These are phyloP conservation scores for Gopherus evgoodei DNA, from an alignment of 2,113 vertebrate species.

Conservation along the genomic window DNA sequence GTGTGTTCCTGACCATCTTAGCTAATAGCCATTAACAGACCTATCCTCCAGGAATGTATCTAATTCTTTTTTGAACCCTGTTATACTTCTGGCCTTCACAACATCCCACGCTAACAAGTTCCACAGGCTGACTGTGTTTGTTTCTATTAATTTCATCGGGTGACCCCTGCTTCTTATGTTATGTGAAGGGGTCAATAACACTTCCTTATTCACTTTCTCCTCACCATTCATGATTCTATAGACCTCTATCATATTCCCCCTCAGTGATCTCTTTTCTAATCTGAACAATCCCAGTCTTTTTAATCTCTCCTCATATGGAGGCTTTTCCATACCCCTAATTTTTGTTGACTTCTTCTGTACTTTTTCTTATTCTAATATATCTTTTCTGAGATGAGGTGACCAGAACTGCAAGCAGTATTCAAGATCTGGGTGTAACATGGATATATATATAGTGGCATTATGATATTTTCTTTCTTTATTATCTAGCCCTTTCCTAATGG, in stretches of 20 bases:
- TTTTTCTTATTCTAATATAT: too few species aligned
- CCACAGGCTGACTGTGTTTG: background rate
- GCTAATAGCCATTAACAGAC: too few species aligned
- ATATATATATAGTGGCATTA: background rate
- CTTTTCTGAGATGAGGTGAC: too few species aligned
- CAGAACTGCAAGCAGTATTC: too few species aligned
- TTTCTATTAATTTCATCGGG: background rate
- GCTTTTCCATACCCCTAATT: background rate
- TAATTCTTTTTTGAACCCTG: background rate
- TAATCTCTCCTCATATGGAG: background rate
- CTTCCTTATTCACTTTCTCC: background rate
- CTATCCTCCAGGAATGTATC: too few species aligned
- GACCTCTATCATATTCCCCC: background rate
- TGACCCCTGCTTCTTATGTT: background rate
- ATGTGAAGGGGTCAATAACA: background rate
- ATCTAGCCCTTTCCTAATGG: background rate
- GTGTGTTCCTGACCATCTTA: too few species aligned
- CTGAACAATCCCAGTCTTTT: background rate
- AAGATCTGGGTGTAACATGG: too few species aligned
- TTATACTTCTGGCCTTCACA: background rate
- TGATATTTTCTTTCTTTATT: background rate
- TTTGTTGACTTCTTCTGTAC: too few species aligned
- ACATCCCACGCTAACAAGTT: background rate
- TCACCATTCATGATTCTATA: background rate
- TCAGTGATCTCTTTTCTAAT: too few species aligned